Conservation (phyloP, 2,113 vertebrate genomes). For the Thalassarche chlororhynchos region DNA sequence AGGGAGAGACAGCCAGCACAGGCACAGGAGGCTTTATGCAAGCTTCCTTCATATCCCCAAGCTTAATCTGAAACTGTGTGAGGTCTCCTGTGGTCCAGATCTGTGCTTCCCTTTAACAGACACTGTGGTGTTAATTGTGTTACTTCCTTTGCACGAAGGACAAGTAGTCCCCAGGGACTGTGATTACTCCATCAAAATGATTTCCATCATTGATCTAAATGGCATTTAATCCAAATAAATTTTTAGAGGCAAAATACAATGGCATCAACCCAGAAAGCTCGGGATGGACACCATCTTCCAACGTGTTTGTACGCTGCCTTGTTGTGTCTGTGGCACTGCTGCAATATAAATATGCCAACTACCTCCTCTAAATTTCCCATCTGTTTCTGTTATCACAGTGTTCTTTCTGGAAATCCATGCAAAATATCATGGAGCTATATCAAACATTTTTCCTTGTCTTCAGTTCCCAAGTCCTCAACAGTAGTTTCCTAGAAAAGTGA, state of each 20-base stretch:
- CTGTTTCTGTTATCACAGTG: not conserved
- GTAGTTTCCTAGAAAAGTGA: conserved; percentile 47
- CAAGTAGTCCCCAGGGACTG: not conserved
- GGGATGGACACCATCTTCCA: not conserved
- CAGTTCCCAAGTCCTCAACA: not conserved
- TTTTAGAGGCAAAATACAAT: not conserved
- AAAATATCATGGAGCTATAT: not conserved
- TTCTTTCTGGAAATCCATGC: not conserved
- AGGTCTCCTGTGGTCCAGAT: not conserved
- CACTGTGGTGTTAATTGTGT: not conserved
- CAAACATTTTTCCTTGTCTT: conserved; percentile 2
- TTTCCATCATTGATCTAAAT: not conserved
- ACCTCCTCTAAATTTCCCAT: not conserved
- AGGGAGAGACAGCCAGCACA: not conserved
- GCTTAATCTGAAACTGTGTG: not conserved
- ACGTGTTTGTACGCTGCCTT: rapidly evolving
- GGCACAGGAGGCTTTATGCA: not conserved
- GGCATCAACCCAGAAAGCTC: not conserved
- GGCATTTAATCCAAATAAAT: not conserved
- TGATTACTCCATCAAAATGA: not conserved
- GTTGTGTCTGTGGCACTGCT: not conserved
- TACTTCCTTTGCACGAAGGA: not conserved
- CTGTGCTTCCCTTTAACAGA: not conserved
- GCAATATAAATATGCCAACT: not conserved
- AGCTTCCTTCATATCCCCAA: not conserved